phyloP scores from a whole-genome alignment of 2,797 vertebrate genomes.

The Xerus rutilus region DNA sequence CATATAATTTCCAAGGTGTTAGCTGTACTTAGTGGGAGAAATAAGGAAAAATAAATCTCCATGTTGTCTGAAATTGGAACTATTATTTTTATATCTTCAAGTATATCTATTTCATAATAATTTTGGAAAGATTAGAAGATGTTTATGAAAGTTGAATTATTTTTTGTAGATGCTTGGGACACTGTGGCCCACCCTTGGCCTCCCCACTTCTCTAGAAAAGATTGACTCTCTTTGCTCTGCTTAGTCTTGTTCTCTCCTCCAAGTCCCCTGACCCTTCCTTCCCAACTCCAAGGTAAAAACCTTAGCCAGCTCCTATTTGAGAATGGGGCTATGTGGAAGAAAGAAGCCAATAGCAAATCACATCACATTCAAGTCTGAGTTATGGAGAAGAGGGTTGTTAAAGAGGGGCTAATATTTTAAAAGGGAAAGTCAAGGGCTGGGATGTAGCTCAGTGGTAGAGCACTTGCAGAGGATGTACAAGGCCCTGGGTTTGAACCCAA shows the following conservation, averaged over 20 bases:
- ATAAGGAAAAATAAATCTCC: background rate
- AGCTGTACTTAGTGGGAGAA: background rate
- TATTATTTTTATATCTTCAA: background rate
- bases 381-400: background rate
- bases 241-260: background rate
- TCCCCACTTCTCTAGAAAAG: background rate
- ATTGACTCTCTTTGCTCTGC: background rate
- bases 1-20: background rate
- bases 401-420: conserved; percentile 33
- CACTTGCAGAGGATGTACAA: too few relatives aligned
- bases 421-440: background rate
- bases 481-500: too few relatives aligned
- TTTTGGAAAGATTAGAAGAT: background rate
- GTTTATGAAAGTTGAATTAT: background rate
- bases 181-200: background rate
- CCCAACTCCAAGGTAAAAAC: background rate
- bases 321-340: background rate
- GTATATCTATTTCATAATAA: background rate
- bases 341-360: background rate
- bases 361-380: background rate
- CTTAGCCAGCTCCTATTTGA: background rate
- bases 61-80: background rate
- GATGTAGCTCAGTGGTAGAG: too few relatives aligned
- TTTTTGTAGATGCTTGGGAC: background rate
- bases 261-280: fast-evolving